These are phyloP conservation scores for Scartelaos histophorus DNA, from an alignment of 2,113 vertebrate genomes.

Conservation along the genomic window DNA sequence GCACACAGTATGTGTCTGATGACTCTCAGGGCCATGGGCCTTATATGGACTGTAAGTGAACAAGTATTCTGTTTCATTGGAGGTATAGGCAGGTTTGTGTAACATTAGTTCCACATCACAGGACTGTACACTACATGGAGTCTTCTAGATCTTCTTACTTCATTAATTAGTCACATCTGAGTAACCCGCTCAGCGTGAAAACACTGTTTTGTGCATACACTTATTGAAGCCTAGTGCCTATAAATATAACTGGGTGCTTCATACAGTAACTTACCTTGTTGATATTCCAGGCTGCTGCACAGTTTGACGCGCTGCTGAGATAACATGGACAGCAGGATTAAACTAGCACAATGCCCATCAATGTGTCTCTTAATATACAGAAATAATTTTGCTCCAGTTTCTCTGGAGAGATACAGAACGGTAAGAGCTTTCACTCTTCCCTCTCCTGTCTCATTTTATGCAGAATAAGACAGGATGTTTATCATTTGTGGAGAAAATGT, in stretches of 20 bases:
- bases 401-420: background rate
- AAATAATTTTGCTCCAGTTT: background rate
- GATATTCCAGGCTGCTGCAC: slow-evolving; percentile 1
- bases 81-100: slow-evolving; percentile 13
- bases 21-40: background rate
- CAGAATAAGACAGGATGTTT: background rate
- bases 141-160: slow-evolving; percentile 2
- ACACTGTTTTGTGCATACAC: slow-evolving; percentile 5
- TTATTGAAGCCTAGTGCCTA: slow-evolving; percentile 10
- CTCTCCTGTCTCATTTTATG: background rate
- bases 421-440: background rate
- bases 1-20: slow-evolving; percentile 23
- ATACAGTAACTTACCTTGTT: background rate
- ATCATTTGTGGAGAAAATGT: too few species aligned
- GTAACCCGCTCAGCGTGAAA: slow-evolving; percentile 13
- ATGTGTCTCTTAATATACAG: background rate
- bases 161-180: slow-evolving; percentile 22
- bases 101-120: background rate
- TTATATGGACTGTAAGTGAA: background rate
- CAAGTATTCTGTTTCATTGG: background rate
- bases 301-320: slow-evolving; percentile 4
- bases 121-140: background rate
- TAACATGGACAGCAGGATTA: background rate
- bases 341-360: background rate
- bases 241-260: background rate